These are phyloP conservation scores for Venturia canescens DNA, from an alignment of 1,140 invertebrate species.

Conservation along the genomic window DNA sequence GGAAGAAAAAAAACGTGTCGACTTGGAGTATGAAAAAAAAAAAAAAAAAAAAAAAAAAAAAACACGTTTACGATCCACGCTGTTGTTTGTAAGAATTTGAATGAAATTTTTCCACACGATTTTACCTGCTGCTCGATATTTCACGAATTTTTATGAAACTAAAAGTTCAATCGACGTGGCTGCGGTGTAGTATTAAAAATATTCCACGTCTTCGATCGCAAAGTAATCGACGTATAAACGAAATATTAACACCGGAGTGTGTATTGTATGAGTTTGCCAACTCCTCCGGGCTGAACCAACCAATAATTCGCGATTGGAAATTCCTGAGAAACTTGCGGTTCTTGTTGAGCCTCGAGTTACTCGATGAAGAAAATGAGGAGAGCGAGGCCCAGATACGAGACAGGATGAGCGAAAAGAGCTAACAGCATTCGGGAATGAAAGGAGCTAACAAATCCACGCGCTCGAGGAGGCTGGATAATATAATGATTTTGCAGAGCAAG, in stretches of 20 bases:
- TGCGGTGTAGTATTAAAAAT: not conserved
- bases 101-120: too few relatives aligned
- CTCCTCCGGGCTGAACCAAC: not conserved
- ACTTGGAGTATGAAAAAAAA: too few relatives aligned
- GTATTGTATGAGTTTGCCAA: slow-evolving; percentile 23
- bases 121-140: too few relatives aligned
- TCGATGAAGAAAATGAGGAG: slow-evolving; percentile 8
- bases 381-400: too few relatives aligned
- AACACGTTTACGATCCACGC: too few relatives aligned
- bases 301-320: slow-evolving; percentile 29
- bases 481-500: slow-evolving; percentile 3
- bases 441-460: not conserved
- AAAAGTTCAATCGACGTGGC: not conserved
- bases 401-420: not conserved
- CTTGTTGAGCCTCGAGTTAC: not conserved
- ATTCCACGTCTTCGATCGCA: not conserved
- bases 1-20: too few relatives aligned
- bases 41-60: too few relatives aligned
- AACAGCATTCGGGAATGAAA: not conserved
- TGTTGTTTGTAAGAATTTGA: too few relatives aligned
- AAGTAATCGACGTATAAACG: not conserved
- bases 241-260: slow-evolving; percentile 5
- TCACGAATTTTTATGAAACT: too few relatives aligned
- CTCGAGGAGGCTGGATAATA: not conserved
- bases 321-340: slow-evolving; percentile 25